Evolutionary conservation across 2,888 invertebrate genomes (phyloP).

Genomic region (Apamea epomidion): DNA sequence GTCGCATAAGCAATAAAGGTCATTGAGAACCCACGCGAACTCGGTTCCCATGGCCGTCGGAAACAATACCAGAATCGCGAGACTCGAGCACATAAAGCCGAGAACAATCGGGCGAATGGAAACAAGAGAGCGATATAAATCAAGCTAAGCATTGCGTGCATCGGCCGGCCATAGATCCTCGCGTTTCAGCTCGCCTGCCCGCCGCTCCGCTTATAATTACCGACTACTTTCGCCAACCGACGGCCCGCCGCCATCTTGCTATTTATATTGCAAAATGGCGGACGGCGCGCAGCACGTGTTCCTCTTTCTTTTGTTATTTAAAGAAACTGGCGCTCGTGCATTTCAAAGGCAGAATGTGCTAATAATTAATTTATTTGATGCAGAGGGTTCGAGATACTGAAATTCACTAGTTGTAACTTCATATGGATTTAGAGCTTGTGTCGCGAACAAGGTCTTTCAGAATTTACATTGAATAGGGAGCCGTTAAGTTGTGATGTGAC

Average conservation of each 20-base stretch:
- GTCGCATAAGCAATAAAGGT: conserved; percentile 78
- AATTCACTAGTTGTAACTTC: conserved; percentile 58
- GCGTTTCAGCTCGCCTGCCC: conserved; percentile 84
- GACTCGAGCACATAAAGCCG: conserved; percentile 83
- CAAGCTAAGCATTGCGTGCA: conserved; percentile 89
- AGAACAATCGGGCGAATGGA: conserved; percentile 88
- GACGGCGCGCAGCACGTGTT: conserved; percentile 84
- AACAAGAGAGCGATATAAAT: conserved; percentile 89
- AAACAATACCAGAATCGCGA: conserved; percentile 86
- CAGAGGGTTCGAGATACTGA: conserved; percentile 43
- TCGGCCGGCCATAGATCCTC: conserved; percentile 87
- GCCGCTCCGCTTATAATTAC: conserved; percentile 87
- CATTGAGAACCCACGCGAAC: conserved; percentile 78
- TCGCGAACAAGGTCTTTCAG: conserved; percentile 78
- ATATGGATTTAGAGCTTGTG: conserved; percentile 71
- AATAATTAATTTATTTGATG: conserved; percentile 63
- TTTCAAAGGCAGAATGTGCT: conserved; percentile 66
- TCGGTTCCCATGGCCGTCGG: conserved; percentile 84
- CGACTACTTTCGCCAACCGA: conserved; percentile 89
- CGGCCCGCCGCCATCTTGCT: conserved; percentile 88
- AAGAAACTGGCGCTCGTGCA: conserved; percentile 73
- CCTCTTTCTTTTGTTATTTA: conserved; percentile 84
- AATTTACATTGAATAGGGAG: conserved; percentile 88
- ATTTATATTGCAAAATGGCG: conserved; percentile 90
- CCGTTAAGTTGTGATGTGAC: conserved; percentile 83